Percentiles rank a stretch among this genome's conserved stretches.
Evolutionary conservation across 2,113 vertebrate genomes (phyloP).

Genomic region (Nibea albiflora): DNA sequence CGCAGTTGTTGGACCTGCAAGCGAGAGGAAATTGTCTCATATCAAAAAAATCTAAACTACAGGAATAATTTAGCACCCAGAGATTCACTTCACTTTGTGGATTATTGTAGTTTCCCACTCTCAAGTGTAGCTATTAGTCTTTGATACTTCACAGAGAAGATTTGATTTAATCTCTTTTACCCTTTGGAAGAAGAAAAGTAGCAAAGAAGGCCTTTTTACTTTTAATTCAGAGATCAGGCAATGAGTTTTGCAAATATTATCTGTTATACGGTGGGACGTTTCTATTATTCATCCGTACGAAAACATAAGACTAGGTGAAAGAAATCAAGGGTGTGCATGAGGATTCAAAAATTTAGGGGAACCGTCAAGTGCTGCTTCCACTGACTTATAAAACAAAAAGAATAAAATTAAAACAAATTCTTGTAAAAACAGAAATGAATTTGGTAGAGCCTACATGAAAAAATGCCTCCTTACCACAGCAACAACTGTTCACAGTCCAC

Average conservation of each 20-base stretch:
- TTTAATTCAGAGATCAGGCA: constrained; percentile 41
- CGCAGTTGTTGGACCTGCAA: constrained; percentile 3
- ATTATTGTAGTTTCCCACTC: constrained; percentile 35
- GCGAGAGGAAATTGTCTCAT: constrained; percentile 11
- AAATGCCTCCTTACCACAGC: too few relatives aligned
- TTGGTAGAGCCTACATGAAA: background rate
- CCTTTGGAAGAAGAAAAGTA: constrained; percentile 44
- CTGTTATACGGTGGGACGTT: constrained; percentile 8
- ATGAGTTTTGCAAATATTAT: constrained; percentile 26
- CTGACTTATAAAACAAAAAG: background rate
- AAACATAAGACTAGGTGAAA: constrained; percentile 24
- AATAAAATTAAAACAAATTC: too few relatives aligned
- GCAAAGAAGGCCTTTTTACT: constrained; percentile 25
- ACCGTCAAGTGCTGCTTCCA: background rate
- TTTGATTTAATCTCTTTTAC: constrained; percentile 53
- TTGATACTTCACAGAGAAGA: constrained; percentile 56
- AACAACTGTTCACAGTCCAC: too few relatives aligned
- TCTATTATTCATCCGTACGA: constrained; percentile 26
- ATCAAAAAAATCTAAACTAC: constrained; percentile 32
- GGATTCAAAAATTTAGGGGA: background rate
- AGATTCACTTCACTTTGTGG: constrained; percentile 55
- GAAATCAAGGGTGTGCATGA: background rate
- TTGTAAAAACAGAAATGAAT: too few relatives aligned
- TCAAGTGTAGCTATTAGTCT: constrained; percentile 43
- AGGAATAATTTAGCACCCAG: constrained; percentile 40